Percentiles rank a stretch among this genome's conserved stretches.
phyloP scores from a whole-genome alignment of 2,888 invertebrate species.

The Dicycla oo region DNA sequence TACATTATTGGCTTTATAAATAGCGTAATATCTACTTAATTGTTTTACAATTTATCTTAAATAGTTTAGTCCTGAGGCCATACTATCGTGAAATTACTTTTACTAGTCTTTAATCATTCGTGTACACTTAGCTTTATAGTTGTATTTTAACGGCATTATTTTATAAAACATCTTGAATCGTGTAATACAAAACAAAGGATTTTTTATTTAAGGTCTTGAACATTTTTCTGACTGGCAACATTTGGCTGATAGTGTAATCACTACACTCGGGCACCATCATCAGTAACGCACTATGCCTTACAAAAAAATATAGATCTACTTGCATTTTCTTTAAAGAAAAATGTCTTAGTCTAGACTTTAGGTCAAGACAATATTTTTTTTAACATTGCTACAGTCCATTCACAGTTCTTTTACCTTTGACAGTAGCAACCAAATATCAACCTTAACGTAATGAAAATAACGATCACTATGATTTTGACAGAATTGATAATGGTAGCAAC shows the following conservation, averaged over 20 bases:
- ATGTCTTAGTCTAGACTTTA: too few species aligned
- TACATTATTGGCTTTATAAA: too few species aligned
- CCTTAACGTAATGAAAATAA: too few species aligned
- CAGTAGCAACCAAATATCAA: too few species aligned
- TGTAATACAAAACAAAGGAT: conserved; percentile 11
- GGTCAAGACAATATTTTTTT: too few species aligned
- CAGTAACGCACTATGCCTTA: background rate
- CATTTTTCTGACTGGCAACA: background rate
- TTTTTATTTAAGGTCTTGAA: background rate
- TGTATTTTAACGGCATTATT: conserved; percentile 25
- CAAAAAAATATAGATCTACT: background rate
- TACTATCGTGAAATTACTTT: conserved; percentile 77
- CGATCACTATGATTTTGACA: too few species aligned
- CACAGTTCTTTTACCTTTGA: too few species aligned
- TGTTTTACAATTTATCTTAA: conserved; percentile 58
- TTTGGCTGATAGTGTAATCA: background rate
- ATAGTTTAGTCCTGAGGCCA: conserved; percentile 78
- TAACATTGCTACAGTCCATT: background rate
- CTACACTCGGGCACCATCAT: too few species aligned
- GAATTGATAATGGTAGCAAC: too few species aligned
- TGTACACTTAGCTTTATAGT: conserved; percentile 45
- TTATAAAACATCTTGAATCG: conserved; percentile 2
- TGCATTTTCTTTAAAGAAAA: too few species aligned
- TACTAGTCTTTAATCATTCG: conserved; percentile 72
- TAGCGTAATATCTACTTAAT: conserved; percentile 55